Evolutionary conservation across 2,888 invertebrate species (phyloP).

Genomic region (Amphimallon solstitiale): DNA sequence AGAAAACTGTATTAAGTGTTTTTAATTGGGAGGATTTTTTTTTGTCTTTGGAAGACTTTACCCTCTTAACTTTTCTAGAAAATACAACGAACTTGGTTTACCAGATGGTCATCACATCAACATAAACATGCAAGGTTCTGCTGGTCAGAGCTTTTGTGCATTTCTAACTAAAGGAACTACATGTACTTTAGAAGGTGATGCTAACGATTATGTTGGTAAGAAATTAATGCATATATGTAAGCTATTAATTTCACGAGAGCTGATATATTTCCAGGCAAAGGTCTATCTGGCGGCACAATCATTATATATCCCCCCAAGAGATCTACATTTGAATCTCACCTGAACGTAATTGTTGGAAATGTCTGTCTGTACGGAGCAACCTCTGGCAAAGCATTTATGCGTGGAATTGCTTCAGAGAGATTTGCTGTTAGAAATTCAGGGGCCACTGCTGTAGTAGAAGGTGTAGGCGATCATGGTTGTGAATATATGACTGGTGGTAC

Average conservation of each 20-base stretch:
- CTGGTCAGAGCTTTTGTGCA: constrained; percentile 99
- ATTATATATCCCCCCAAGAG: constrained; percentile 91
- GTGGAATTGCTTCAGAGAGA: constrained; percentile 93
- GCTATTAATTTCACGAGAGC: neutral
- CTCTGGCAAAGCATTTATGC: constrained; percentile 89
- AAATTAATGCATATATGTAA: constrained; percentile 35
- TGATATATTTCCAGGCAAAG: constrained; percentile 69
- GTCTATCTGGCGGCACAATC: constrained; percentile 94
- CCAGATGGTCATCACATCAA: constrained; percentile 81
- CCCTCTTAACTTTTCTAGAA: constrained; percentile 72
- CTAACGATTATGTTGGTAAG: constrained; percentile 96
- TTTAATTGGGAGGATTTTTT: too few species aligned
- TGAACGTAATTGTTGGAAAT: constrained; percentile 98
- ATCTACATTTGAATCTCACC: constrained; percentile 87
- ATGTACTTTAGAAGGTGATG: constrained; percentile 93
- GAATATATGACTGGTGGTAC: constrained; percentile 99
- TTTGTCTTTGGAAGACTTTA: too few species aligned
- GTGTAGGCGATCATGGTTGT: constrained; percentile 99
- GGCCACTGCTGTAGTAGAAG: constrained; percentile 94
- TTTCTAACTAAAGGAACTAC: constrained; percentile 92
- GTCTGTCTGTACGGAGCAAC: constrained; percentile 99
- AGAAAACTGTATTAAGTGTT: too few species aligned
- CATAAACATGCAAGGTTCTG: constrained; percentile 88
- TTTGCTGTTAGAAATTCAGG: constrained; percentile 99
- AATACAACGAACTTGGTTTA: constrained; percentile 87